Base-by-base conservation (phyloP, 2,888 invertebrate species). In the Parnassius smintheus region DNA sequence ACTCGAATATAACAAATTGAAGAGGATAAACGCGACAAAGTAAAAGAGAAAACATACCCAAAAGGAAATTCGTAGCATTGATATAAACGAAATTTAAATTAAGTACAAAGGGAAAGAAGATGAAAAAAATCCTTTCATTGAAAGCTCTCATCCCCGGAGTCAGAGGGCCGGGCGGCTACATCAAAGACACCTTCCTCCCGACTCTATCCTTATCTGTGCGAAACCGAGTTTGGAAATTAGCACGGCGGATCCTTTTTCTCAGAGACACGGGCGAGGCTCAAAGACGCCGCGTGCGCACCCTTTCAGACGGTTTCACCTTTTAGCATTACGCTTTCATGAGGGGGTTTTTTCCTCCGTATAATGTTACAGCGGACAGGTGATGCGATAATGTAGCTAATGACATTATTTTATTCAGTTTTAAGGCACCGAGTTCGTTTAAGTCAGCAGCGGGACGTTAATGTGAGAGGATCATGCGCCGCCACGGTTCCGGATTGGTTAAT, bases 51-150 rank as follows among this genome's bases (percentile, higher is more conserved):
- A 89, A 90, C 88, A 87, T 85, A 83, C 81, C 83, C 86, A 88
- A 87, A 88, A 89, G 90, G 90, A 91, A 91, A 91, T 88, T 87
- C 90, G 82, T 77, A 89, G 90, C 91, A 91, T 90, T 91, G 91
- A 91, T 91, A 91, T 91, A 91, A 91, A 91, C 91, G 91, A 91
- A 91, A 91, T 91, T 91, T 91, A 91, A 91, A 91, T 91, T 91
- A 91, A 91, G 89, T 91, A 91, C 91, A 91, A 91, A 91, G 90
- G 86, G 86, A 91, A 88, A 86, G 88, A 86, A 89, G 89, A 89
- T 88, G 86, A 88, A 90, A 91, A 89, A 91, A 91, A 91, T 91
- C 91, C 91, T 91, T 91, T 91, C 91, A 91, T 88, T 88, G 91
- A 90, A 87, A 88, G 89, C 90, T 88, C 89, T 90, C 90, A 87